phyloP scores from a whole-genome alignment of 2,113 vertebrate species.

The Cranoglanis bouderius region DNA sequence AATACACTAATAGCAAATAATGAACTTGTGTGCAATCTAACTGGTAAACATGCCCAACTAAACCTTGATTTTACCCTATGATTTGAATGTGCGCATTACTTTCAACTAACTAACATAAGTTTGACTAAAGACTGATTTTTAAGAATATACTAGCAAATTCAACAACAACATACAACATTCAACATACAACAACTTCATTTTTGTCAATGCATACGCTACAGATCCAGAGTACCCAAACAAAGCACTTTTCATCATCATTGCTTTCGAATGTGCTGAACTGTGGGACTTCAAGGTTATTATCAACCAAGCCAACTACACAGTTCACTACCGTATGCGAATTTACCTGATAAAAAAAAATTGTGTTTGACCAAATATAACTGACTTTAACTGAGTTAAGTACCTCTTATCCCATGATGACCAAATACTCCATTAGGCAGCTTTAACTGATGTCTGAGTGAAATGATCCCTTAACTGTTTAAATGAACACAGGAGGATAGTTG shows the following conservation, averaged over 20 bases:
- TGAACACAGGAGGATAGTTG: not conserved
- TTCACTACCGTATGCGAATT: not conserved
- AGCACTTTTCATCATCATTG: not conserved
- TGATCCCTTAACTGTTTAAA: not conserved
- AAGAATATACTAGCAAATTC: not conserved
- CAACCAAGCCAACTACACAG: not conserved
- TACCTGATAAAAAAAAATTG: not conserved
- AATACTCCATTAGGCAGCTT: not conserved
- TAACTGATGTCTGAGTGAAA: not conserved
- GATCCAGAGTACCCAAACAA: not conserved
- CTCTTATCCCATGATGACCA: not conserved
- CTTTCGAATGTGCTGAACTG: not conserved
- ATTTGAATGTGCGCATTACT: not conserved
- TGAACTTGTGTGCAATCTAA: not conserved
- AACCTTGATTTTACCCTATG: not conserved
- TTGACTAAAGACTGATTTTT: not conserved
- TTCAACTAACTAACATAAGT: not conserved
- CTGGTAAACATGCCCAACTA: not conserved
- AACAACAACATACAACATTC: too few species aligned
- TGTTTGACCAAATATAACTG: not conserved
- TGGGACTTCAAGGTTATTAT: not conserved
- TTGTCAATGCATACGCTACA: not conserved
- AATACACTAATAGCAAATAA: not conserved
- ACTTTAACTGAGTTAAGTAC: not conserved
- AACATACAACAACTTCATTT: not conserved